Base-by-base conservation (phyloP, 2,888 invertebrate species). In the Parnassius apollo region DNA sequence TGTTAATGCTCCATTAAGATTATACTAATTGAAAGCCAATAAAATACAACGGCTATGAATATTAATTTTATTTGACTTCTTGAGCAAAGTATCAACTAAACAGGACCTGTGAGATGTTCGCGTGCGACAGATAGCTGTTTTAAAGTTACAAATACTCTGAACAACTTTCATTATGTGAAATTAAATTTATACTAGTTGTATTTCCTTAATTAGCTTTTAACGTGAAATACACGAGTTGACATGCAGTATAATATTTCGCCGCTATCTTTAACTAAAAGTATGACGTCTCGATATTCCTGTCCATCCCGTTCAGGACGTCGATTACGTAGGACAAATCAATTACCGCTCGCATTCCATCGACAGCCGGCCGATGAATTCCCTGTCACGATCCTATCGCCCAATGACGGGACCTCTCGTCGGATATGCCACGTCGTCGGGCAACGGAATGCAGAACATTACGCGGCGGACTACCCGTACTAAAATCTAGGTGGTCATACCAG, bases 21-120 rank as follows among this genome's bases (percentile, higher is more conserved):
- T 90, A 91, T 85, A 88, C 91, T 91, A 91, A 91, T 91, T 91
- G 91, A 91, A 91, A 90, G 91, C 89, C 91, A 91, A 91, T 91
- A 91, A 91, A 18, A 91, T 91, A 91, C 88, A 89, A 88, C 88
- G 80, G 86, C 91, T 90, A 91, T 91, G 91, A 91, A 90, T 91
- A 89, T 88, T 89, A 89, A 91, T 90, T 88, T 89, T 88, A 90
- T 91, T 90, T 89, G 85, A 79, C 78, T 88, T 85, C 77, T 79
- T 72, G 75, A 77, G 76, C 76, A 81, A 80, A 78, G 66, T 68
- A 68, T 62, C 66, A 66, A 65, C 61, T 56, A 71, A 75, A 69
- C 70, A 66, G 71, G 77, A 78, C 78, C 76, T 71, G 80, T 73
- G 74, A 68, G 68, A 67, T 63, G 71, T 74, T 87, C 85, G 85